Base-by-base conservation (phyloP, 2,113 vertebrate genomes). In the Paratilapia polleni region DNA sequence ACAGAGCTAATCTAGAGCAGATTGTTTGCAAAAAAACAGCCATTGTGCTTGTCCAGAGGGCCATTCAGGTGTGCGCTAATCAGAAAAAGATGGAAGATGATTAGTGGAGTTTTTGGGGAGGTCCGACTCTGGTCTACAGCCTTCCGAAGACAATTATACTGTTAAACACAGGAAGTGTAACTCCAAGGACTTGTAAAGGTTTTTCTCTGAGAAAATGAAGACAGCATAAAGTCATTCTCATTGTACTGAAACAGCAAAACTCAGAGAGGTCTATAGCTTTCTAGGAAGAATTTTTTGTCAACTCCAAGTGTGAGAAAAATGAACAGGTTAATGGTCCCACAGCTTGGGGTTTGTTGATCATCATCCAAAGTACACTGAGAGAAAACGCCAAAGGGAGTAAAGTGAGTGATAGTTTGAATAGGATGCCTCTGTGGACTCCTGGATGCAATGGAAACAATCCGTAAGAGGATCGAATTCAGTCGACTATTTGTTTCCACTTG, bases 131-230 rank as follows among this genome's bases (percentile, higher is more conserved):
- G 78, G 56, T 87, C 49, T 47, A 62, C 43, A 82, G 78, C 85
- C 66, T 75, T 68, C 89, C 49, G 34, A 88, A 91, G 81, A 92
- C 91, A 78, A 93, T 90, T 93, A 93, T 59, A 78, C 60, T 77
- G 88, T 93, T 93, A 90, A 94, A 93, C 66, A 70, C 91, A 93
- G 91, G 91, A 94, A 92, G 89, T 8, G 12, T 28, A 82, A 93
- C 85, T 68, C 19, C 11, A 79, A 81, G 86, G 83, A 78, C 83
- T 89, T 9, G n/a, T 93, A 88, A 94, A 94, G 74, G 58, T 31
- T 54, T 47, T 47, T 41, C 31, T 61, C 77, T 26, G n/a, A 77
- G 78, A 84, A 88, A 91, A 84, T 43, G 20, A 75, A 73, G 66
- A 81, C 68, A 17, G 19, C 19, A 8, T 41, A 54, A 77, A 80